Evolutionary conservation across 2,113 vertebrate species (phyloP).

Genomic region (Phocoena sinus): DNA sequence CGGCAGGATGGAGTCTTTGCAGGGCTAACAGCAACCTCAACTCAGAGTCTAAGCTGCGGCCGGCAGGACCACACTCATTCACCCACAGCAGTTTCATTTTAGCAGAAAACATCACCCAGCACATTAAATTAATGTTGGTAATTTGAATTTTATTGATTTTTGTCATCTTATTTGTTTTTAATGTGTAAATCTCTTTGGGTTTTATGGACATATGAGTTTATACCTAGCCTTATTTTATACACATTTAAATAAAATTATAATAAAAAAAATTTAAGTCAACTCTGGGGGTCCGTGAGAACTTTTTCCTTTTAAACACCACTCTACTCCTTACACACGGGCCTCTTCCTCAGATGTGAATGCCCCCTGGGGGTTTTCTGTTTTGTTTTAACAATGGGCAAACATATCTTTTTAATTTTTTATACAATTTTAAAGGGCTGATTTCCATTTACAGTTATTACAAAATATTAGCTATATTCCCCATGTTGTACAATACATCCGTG

Average conservation of each 20-base stretch:
- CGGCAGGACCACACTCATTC: fast-evolving
- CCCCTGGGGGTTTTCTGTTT: not conserved
- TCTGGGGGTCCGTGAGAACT: not conserved
- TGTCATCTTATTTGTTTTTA: constrained; percentile 33
- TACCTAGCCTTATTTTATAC: not conserved
- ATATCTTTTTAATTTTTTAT: not conserved
- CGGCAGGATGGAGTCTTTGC: fast-evolving
- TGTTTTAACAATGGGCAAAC: not conserved
- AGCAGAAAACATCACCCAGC: not conserved
- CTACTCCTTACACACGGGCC: not conserved
- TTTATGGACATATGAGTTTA: not conserved
- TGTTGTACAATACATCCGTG: not conserved
- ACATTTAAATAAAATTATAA: constrained; percentile 48
- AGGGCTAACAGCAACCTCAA: not conserved
- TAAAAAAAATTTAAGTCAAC: not conserved
- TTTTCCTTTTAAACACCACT: not conserved
- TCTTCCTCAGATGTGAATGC: not conserved
- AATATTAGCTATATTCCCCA: not conserved
- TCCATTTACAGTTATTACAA: not conserved
- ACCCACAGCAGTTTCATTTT: not conserved
- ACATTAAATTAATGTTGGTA: not conserved
- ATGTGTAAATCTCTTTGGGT: not conserved
- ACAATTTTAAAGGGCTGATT: not conserved
- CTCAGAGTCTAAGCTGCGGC: not conserved
- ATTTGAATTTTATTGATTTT: constrained; percentile 40